These are phyloP conservation scores for Thunnus maccoyii DNA, from an alignment of 2,113 vertebrate species.

Conservation along the genomic window DNA sequence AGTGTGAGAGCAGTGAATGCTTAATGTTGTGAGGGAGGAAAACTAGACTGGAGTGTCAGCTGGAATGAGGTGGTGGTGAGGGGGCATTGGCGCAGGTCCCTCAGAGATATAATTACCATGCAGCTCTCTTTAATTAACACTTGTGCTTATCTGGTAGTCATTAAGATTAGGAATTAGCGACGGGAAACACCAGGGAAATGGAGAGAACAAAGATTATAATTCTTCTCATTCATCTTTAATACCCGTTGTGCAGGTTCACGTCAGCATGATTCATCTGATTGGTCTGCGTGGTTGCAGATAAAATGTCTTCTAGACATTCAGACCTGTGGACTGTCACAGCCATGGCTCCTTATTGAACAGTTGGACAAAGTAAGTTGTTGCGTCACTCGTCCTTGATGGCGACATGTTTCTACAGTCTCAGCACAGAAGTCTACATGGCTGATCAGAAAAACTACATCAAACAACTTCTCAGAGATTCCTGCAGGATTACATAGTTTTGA, in stretches of 20 bases:
- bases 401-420: not conserved
- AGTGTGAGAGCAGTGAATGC: conserved; percentile 38
- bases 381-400: not conserved
- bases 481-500: not conserved
- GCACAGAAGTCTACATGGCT: not conserved
- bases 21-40: conserved; percentile 45
- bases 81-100: conserved; percentile 60
- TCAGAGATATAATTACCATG: conserved; percentile 73
- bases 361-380: not conserved
- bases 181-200: conserved; percentile 63
- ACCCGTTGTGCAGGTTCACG: conserved; percentile 2
- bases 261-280: conserved; percentile 32
- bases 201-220: conserved; percentile 65
- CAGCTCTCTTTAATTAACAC: conserved; percentile 75
- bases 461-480: not conserved
- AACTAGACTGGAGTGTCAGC: conserved; percentile 59
- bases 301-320: conserved; percentile 1
- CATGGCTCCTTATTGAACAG: not conserved
- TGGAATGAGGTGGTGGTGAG: conserved; percentile 43
- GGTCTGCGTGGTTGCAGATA: conserved; percentile 31
- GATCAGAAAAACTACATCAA: not conserved
- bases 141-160: conserved; percentile 72
- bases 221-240: conserved; percentile 50
- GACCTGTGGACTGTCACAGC: not conserved
- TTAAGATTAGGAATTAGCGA: conserved; percentile 71